Evolutionary conservation across 2,113 vertebrate species (phyloP), one percentile per base, ranked within the genome.

Genomic region (Pomatostomus ruficeps): DNA sequence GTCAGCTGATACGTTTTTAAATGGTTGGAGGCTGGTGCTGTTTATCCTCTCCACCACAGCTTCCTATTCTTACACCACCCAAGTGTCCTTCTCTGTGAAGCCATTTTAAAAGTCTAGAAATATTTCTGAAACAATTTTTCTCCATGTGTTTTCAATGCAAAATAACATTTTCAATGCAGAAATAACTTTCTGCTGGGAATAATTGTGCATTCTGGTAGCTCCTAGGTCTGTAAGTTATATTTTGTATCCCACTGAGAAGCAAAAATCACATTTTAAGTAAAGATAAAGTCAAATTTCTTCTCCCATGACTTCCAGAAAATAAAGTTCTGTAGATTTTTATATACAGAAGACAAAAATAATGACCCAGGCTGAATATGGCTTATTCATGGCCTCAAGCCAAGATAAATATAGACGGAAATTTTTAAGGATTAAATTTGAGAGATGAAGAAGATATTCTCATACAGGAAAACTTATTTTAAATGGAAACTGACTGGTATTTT

Each of bases 361-460:
- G 77, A 75, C 36, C 29, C 17, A 57, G 68, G 29, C 31, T 63
- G 79, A 84, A 81, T 85, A 65, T 31, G 29, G 42, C 33, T 93
- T 95, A 66, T 94, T 94, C 33, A 51, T 82, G 42, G 82, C 91
- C 91, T 92, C 51, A 63, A 89, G 88, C 52, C 65, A 91, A 93
- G 76, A 63, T 40, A 88, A 77, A 71, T 31, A 66, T 21, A 93
- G 57, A 81, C 71, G 11, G 31, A 77, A 42, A 88, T 46, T 58
- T 89, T 75, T 42, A 85, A 52, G 63, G 55, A 92, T 59, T 81
- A 71, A 61, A 26, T 83, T 36, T 87, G 40, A 91, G 33, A 94
- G 36, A 81, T 89, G 52, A 81, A 92, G 72, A 70, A 84, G 8
- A 63, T 65, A 84, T 68, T 91, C 65, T 17, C 13, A 74, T 43